Percentiles rank a stretch among this genome's conserved stretches.
Conservation (phyloP, 2,113 vertebrate species). For the Astatoreochromis straeleni region DNA sequence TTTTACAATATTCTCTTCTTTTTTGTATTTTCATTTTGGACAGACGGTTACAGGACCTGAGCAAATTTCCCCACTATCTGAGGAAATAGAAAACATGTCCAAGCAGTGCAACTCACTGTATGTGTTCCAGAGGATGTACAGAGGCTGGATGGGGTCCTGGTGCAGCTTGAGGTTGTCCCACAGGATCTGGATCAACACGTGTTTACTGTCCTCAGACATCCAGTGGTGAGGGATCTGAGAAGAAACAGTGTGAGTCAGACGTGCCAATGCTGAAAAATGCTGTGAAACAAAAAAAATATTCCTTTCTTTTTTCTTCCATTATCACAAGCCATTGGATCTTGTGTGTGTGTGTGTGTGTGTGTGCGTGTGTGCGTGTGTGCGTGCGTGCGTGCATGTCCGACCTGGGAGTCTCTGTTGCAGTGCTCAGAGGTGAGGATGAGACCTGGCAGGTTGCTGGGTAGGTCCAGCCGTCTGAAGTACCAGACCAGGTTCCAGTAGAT, state of each 20-base stretch:
- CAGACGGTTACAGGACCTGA: not conserved
- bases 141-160: slow-evolving; percentile 86
- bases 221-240: slow-evolving; percentile 83
- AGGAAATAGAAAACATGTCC: not conserved
- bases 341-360: not conserved
- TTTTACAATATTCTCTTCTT: not conserved
- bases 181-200: slow-evolving; percentile 92
- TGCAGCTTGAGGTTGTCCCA: slow-evolving; percentile 98
- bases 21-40: not conserved
- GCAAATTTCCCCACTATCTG: not conserved
- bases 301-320: not conserved
- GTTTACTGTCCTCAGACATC: slow-evolving; percentile 94
- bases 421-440: slow-evolving; percentile 93
- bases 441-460: slow-evolving; percentile 93
- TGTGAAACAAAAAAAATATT: not conserved
- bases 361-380: rapidly evolving
- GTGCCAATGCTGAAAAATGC: not conserved
- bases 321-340: not conserved
- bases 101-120: slow-evolving; percentile 72
- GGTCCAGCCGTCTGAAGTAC: slow-evolving; percentile 93
- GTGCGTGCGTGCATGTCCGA: not conserved
- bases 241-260: not conserved
- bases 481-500: slow-evolving; percentile 98
- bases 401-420: slow-evolving; percentile 81
- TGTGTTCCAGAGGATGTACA: slow-evolving; percentile 97